A percentile compares a stretch with the other conserved stretches of the same genome.
Evolutionary conservation across 2,888 invertebrate species (phyloP).

Genomic region (Oasisia sp.): DNA sequence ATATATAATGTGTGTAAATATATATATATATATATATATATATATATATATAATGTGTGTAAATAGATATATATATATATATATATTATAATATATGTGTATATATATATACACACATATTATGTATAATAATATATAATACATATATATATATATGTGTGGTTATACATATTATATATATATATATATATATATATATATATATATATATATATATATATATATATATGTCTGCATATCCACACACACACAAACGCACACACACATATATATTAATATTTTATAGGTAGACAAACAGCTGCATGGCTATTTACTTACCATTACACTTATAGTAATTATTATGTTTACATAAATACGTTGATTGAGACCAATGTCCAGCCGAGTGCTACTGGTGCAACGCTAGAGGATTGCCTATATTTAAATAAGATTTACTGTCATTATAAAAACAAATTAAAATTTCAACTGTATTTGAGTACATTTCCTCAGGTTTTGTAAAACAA

Average conservation of each 20-base stretch:
- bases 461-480: too few species aligned
- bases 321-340: too few species aligned
- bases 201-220: slow-evolving; percentile 6
- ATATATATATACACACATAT: not conserved
- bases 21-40: not conserved
- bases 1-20: not conserved
- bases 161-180: not conserved
- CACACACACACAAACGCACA: slow-evolving; percentile 28
- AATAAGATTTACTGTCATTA: too few species aligned
- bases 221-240: too few species aligned
- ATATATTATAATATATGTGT: not conserved
- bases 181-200: not conserved
- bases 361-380: too few species aligned
- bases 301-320: too few species aligned
- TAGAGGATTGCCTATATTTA: too few species aligned
- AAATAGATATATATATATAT: not conserved
- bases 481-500: too few species aligned
- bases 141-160: not conserved
- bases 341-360: too few species aligned
- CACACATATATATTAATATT: slow-evolving; percentile 29
- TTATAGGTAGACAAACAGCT: too few species aligned
- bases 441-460: too few species aligned
- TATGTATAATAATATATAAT: not conserved
- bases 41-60: not conserved
- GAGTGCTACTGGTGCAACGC: too few species aligned